phyloP scores from a whole-genome alignment of 2,797 vertebrate genomes.

The Myotis pilosus region DNA sequence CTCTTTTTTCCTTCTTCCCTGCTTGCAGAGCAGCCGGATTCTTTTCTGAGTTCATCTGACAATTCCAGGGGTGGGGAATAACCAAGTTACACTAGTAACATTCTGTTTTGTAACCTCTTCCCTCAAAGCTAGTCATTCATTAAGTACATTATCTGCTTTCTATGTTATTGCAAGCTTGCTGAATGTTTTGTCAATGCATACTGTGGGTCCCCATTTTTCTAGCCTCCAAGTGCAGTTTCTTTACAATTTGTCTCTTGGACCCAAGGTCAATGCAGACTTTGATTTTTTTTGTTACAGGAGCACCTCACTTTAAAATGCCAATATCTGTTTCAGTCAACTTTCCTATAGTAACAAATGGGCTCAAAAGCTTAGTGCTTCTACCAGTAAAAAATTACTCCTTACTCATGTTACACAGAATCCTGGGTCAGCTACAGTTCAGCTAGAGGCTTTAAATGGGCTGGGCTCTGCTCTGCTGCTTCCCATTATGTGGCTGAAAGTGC shows the following conservation, averaged over 20 bases:
- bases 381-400: constrained; percentile 1
- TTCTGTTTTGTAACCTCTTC: background rate
- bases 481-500: background rate
- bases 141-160: constrained; percentile 5
- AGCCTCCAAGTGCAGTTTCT: background rate
- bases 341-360: background rate
- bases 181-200: background rate
- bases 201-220: background rate
- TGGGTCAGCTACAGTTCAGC: background rate
- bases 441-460: background rate
- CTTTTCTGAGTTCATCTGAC: background rate
- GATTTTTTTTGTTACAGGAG: background rate
- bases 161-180: background rate
- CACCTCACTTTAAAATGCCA: background rate
- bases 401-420: background rate
- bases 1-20: background rate
- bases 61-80: background rate
- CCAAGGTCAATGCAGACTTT: background rate
- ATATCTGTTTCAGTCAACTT: background rate
- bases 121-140: background rate
- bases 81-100: background rate
- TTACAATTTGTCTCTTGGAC: background rate
- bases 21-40: background rate
- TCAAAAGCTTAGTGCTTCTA: background rate
- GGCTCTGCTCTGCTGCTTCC: background rate